Conservation (phyloP, 2,113 vertebrate species). For the Eudyptes chrysolophus region DNA sequence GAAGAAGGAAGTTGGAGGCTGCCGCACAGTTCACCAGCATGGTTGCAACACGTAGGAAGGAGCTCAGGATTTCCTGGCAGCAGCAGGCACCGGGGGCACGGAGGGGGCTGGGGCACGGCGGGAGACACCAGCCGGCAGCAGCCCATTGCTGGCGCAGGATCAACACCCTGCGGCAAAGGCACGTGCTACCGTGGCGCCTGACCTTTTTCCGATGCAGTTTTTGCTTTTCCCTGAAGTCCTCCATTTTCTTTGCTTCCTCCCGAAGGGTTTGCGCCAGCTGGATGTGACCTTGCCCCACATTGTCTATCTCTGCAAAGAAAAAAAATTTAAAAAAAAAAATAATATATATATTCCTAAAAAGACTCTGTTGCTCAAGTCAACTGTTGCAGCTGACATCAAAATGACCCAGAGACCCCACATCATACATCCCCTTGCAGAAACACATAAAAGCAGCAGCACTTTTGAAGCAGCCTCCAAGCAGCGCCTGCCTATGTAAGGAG, state of each 20-base stretch:
- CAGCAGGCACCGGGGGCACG: rapidly evolving
- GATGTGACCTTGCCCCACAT: conserved; percentile 85
- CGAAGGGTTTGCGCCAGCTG: conserved; percentile 87
- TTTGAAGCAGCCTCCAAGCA: neutral
- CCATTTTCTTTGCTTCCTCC: conserved; percentile 91
- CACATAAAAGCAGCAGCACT: neutral
- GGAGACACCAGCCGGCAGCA: neutral
- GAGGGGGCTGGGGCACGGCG: neutral
- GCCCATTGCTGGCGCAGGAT: rapidly evolving
- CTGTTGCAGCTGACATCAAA: neutral
- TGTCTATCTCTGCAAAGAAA: conserved; percentile 78
- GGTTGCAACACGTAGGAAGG: neutral
- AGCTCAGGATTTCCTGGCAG: neutral
- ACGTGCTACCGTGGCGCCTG: rapidly evolving
- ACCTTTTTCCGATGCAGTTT: conserved; percentile 90
- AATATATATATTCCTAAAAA: neutral
- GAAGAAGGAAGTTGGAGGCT: conserved; percentile 28
- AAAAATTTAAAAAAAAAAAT: neutral
- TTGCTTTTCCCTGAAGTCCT: conserved; percentile 93
- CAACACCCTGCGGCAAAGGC: rapidly evolving
- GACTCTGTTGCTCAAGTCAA: neutral
- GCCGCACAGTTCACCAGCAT: neutral
- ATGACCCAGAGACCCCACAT: neutral
- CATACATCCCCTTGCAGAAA: neutral
- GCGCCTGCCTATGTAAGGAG: rapidly evolving